These are phyloP conservation scores for Ips typographus DNA, from an alignment of 1,140 invertebrate species.

Conservation along the genomic window DNA sequence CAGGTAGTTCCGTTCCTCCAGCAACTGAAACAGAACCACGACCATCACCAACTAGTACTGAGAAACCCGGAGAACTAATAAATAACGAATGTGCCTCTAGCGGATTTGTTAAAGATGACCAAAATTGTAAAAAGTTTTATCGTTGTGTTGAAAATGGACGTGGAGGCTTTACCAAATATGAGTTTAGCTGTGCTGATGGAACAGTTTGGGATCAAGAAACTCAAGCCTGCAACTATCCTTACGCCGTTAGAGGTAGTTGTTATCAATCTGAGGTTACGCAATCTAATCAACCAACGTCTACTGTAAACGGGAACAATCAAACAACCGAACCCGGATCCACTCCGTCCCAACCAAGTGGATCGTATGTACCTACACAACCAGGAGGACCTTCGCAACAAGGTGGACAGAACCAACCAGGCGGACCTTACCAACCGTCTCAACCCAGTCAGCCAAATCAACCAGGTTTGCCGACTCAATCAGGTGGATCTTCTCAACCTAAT, in stretches of 20 bases:
- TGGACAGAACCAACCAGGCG: background rate
- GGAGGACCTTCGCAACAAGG: background rate
- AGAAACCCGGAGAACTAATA: slow-evolving; percentile 28
- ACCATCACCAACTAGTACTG: background rate
- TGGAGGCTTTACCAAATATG: slow-evolving; percentile 56
- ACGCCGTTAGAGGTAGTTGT: slow-evolving; percentile 45
- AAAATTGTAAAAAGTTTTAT: slow-evolving; percentile 77
- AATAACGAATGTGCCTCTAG: slow-evolving; percentile 54
- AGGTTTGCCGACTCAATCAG: slow-evolving; percentile 27
- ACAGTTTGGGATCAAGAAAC: slow-evolving; percentile 63
- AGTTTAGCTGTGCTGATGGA: slow-evolving; percentile 65
- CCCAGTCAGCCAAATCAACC: slow-evolving; percentile 12
- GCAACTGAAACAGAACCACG: too few relatives aligned
- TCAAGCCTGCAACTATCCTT: slow-evolving; percentile 62
- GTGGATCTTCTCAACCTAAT: background rate
- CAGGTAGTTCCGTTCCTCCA: background rate
- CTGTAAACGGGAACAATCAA: slow-evolving; percentile 20
- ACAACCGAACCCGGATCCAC: slow-evolving; percentile 6
- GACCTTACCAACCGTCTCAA: background rate
- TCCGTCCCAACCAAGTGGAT: background rate
- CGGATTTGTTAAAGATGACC: slow-evolving; percentile 68
- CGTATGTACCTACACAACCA: background rate
- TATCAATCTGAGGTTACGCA: slow-evolving; percentile 9
- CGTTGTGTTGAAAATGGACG: slow-evolving; percentile 63
- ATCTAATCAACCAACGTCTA: background rate